Conservation (phyloP, 2,888 invertebrate genomes). For the Drosophila tanythrix region DNA sequence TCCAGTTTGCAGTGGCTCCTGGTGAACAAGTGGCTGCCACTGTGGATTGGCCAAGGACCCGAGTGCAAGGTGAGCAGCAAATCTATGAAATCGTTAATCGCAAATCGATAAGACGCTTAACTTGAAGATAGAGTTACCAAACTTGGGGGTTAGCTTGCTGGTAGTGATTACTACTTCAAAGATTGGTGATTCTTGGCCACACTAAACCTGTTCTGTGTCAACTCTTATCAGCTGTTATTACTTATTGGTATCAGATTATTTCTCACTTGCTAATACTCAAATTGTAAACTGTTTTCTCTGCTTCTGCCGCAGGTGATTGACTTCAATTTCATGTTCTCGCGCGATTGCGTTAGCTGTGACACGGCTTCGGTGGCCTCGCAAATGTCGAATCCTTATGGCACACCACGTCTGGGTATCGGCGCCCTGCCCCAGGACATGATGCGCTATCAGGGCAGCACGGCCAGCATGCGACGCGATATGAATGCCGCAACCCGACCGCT, state of each 20-base stretch:
- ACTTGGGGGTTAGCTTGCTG: neutral
- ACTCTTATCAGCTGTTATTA: neutral
- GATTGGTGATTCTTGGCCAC: neutral
- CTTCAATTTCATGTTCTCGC: constrained; percentile 85
- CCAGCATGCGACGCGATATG: constrained; percentile 68
- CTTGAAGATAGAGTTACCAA: neutral
- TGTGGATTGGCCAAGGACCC: constrained; percentile 87
- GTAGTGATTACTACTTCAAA: neutral
- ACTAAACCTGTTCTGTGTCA: neutral
- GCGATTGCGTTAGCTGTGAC: constrained; percentile 84
- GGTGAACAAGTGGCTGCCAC: constrained; percentile 88
- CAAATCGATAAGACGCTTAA: neutral
- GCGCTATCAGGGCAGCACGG: constrained; percentile 75
- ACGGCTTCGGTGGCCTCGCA: constrained; percentile 76
- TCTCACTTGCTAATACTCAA: neutral
- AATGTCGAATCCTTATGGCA: constrained; percentile 80
- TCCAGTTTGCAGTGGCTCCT: constrained; percentile 88
- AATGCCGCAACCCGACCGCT: constrained; percentile 75
- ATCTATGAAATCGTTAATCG: neutral
- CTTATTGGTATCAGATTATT: neutral
- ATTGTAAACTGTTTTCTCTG: neutral
- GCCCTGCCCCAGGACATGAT: constrained; percentile 82
- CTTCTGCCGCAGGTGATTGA: constrained; percentile 82
- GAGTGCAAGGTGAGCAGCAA: constrained; percentile 84
- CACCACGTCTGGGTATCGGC: constrained; percentile 73